Evolutionary conservation across 2,888 invertebrate genomes (phyloP).

Genomic region (Ophioninae sp.): DNA sequence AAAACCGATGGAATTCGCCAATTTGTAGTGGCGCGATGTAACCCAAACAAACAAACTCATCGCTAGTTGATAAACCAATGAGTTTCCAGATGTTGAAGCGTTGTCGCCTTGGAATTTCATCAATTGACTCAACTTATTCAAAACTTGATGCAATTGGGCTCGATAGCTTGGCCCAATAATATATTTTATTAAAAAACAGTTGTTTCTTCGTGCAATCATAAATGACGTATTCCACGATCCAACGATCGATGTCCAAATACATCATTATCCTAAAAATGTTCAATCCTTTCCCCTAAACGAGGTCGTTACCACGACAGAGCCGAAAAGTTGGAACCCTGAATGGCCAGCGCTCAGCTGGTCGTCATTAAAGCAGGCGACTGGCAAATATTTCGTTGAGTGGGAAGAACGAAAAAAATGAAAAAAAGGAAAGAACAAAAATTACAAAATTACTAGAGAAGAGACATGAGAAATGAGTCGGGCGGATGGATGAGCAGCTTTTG

Average conservation of each 20-base stretch:
- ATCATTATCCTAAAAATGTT: too few species aligned
- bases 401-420: neutral
- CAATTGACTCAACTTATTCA: too few species aligned
- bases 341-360: constrained; percentile 22
- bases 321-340: constrained; percentile 16
- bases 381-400: constrained; percentile 29
- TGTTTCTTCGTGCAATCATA: too few species aligned
- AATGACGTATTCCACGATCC: too few species aligned
- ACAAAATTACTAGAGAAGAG: constrained; percentile 1
- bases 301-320: constrained; percentile 1
- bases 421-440: constrained; percentile 43
- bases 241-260: too few species aligned
- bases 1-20: neutral
- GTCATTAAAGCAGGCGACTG: constrained; percentile 40
- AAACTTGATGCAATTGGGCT: too few species aligned
- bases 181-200: too few species aligned
- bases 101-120: too few species aligned
- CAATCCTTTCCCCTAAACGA: constrained; percentile 12
- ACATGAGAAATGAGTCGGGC: constrained; percentile 40
- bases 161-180: too few species aligned
- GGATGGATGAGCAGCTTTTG: constrained; percentile 52
- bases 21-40: neutral
- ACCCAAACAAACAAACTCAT: too few species aligned
- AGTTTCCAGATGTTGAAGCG: too few species aligned
- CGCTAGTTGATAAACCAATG: neutral